A percentile compares a stretch with the other conserved stretches of the same genome.
Evolutionary conservation across 2,113 vertebrate species (phyloP).

Genomic region (Apodemus sylvaticus): DNA sequence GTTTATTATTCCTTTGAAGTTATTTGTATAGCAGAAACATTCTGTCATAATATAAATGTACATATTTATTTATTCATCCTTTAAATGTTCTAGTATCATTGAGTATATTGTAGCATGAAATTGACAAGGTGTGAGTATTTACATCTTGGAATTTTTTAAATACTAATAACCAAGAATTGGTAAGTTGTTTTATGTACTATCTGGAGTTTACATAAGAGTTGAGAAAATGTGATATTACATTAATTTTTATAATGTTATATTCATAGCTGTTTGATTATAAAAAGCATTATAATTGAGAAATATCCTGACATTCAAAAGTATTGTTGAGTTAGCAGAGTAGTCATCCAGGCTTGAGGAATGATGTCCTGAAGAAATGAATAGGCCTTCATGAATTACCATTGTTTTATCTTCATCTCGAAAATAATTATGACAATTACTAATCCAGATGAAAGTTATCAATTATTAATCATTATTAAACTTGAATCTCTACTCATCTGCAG

Average conservation of each 20-base stretch:
- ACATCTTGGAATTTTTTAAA: background rate
- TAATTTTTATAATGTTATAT: background rate
- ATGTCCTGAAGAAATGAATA: background rate
- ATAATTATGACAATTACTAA: background rate
- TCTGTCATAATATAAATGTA: background rate
- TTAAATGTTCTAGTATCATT: background rate
- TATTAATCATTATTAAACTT: background rate
- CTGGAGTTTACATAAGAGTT: background rate
- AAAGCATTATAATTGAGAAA: background rate
- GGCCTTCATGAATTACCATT: background rate
- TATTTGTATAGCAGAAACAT: background rate
- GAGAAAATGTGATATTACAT: background rate
- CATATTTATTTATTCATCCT: background rate
- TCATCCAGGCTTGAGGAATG: background rate
- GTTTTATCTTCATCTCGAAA: background rate
- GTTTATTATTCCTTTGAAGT: background rate
- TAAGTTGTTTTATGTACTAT: background rate
- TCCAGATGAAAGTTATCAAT: background rate
- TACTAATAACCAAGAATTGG: background rate
- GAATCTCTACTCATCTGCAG: background rate
- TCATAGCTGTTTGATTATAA: background rate
- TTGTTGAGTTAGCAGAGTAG: background rate
- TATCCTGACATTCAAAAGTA: background rate
- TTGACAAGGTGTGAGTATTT: background rate
- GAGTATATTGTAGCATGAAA: background rate